A percentile compares a stretch with the other conserved stretches of the same genome.
phyloP scores from a whole-genome alignment of 1,140 invertebrate species.

The Orchestia grillus region DNA sequence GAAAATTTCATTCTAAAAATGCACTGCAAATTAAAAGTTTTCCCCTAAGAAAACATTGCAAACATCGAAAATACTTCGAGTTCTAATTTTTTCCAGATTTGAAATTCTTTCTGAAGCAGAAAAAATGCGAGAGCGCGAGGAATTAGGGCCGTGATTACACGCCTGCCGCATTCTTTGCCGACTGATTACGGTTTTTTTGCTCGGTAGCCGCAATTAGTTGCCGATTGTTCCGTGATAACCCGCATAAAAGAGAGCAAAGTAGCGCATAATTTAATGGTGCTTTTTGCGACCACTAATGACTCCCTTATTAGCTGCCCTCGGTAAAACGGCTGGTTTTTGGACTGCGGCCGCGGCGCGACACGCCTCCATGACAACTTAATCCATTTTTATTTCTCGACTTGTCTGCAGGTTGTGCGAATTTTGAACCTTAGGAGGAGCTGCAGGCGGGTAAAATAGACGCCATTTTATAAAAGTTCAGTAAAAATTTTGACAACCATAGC shows the following conservation, averaged over 20 bases:
- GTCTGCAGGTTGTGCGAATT: background rate
- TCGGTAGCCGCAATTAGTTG: background rate
- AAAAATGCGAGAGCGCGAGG: background rate
- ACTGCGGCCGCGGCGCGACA: background rate
- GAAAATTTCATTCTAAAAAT: background rate
- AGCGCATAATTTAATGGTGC: background rate
- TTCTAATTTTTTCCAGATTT: background rate
- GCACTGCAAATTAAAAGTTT: background rate
- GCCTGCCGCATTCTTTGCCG: background rate
- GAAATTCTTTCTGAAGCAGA: background rate
- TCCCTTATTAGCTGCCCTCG: background rate
- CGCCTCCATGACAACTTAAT: background rate
- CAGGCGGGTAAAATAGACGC: background rate
- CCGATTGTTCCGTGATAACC: slow-evolving; percentile 6
- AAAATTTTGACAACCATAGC: background rate
- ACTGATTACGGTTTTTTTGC: background rate
- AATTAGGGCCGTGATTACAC: background rate
- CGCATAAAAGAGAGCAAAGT: background rate
- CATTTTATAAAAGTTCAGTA: background rate
- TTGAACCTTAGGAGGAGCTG: background rate
- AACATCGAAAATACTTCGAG: background rate
- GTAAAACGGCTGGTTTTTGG: background rate
- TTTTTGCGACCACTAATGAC: background rate
- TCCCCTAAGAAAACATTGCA: background rate
- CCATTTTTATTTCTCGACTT: background rate